Percentiles rank a stretch among this genome's conserved stretches.
phyloP scores from a whole-genome alignment of 2,797 vertebrate genomes.

The Lepidocolaptes lacrymiger region DNA sequence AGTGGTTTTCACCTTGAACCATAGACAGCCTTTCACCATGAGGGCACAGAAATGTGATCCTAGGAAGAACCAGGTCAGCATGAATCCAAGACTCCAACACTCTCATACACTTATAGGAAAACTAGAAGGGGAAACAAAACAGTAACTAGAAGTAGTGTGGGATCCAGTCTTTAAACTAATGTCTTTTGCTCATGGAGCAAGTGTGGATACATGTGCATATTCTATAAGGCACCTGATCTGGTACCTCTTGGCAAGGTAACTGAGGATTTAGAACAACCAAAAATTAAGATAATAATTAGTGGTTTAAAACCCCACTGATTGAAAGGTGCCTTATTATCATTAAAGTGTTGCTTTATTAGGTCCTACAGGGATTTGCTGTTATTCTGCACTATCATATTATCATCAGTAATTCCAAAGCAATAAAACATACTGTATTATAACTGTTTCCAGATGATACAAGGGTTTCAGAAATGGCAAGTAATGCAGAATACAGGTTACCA shows the following conservation, averaged over 20 bases:
- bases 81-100: background rate
- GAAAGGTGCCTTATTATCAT: background rate
- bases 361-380: background rate
- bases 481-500: background rate
- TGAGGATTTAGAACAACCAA: background rate
- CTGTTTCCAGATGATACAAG: background rate
- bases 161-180: background rate
- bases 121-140: background rate
- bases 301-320: background rate
- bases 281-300: background rate
- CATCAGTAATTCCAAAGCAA: background rate
- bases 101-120: background rate
- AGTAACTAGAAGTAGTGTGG: background rate
- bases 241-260: background rate
- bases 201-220: accelerated
- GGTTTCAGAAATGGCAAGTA: background rate
- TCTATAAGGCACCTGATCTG: background rate
- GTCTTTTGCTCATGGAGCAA: background rate
- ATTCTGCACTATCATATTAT: background rate
- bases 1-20: background rate
- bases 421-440: background rate
- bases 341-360: background rate
- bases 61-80: background rate
- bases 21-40: background rate
- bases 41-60: background rate